These are phyloP conservation scores for Chironomus tepperi DNA, from an alignment of 1,140 invertebrate genomes.

Conservation along the genomic window DNA sequence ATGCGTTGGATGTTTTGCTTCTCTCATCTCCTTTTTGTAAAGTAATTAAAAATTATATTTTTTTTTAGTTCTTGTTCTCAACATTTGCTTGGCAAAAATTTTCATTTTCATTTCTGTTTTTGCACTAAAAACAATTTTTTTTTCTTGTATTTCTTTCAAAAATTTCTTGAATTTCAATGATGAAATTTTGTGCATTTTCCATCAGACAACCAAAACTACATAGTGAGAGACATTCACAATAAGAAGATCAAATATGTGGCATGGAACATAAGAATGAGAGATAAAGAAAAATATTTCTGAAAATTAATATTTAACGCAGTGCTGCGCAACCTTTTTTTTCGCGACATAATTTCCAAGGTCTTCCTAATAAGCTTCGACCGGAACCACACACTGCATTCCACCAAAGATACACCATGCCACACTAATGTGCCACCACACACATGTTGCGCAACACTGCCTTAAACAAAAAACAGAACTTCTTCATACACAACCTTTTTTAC, in stretches of 20 bases:
- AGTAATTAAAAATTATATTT: neutral
- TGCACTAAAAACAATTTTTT: neutral
- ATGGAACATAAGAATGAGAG: constrained; percentile 11
- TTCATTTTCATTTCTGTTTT: neutral
- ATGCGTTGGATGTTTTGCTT: constrained; percentile 19
- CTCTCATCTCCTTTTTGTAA: constrained; percentile 7
- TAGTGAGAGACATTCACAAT: neutral
- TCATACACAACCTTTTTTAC: too few species aligned
- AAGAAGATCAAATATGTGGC: neutral
- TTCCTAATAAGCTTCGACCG: too few species aligned
- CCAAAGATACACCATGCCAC: too few species aligned
- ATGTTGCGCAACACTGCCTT: too few species aligned
- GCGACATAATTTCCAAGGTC: too few species aligned
- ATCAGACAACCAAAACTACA: neutral
- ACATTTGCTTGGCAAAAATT: neutral
- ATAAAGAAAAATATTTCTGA: neutral
- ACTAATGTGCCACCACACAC: too few species aligned
- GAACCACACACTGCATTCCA: too few species aligned
- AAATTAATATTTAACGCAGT: constrained; percentile 15
- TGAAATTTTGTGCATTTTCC: neutral
- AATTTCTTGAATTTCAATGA: constrained; percentile 14
- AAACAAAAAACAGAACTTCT: too few species aligned
- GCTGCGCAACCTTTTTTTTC: too few species aligned
- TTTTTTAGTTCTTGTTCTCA: neutral
- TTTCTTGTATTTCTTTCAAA: neutral